Base-by-base conservation (phyloP, 2,113 vertebrate genomes). In the Crotalus tigris region DNA sequence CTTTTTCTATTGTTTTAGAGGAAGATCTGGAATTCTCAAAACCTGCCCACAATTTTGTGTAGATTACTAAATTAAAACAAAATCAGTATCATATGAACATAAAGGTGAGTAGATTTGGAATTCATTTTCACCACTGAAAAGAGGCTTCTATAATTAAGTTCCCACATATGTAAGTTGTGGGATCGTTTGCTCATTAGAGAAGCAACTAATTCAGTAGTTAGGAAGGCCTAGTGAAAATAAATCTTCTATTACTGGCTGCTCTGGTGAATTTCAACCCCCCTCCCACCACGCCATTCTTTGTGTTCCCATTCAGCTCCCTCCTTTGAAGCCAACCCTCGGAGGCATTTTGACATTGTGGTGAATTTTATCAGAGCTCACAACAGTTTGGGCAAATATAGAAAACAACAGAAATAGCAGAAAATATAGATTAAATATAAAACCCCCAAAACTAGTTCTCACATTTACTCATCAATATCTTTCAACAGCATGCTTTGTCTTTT, bases 351-450 rank as follows among this genome's bases (percentile, higher is more conserved):
- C 90, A 64, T 29, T 94, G 93, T 92, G 94, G 96, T 92, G 91
- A 96, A 95, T 96, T 94, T 95, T 95, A 94, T 95, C 93, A 86
- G 92, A 93, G 91, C 54, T 9, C 93, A 94, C 81, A 94, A 95
- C 91, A 93, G 94, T 95, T 94, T 96, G 94, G 88, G 0, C 92
- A 94, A 96, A 92, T 90, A 95, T 94, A 96, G 94, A 94, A 21
- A 95, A 96, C 93, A 95, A 95, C 94, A 86, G 92, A 91, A 91
- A 94, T 93, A 95, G 94, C 92, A 64, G 87, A 93, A 93, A 94
- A 95, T 95, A 94, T 95, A 95, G 95, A 95, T 95, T 92, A 94
- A 95, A 90, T 92, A 96, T 94, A 96, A 94, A 94, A 93, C 93
- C 93, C 93, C 93, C 93, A 95, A 85, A 94, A 95, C 94, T 85